Conservation (phyloP, 2,888 invertebrate genomes). For the Nineta flava region DNA sequence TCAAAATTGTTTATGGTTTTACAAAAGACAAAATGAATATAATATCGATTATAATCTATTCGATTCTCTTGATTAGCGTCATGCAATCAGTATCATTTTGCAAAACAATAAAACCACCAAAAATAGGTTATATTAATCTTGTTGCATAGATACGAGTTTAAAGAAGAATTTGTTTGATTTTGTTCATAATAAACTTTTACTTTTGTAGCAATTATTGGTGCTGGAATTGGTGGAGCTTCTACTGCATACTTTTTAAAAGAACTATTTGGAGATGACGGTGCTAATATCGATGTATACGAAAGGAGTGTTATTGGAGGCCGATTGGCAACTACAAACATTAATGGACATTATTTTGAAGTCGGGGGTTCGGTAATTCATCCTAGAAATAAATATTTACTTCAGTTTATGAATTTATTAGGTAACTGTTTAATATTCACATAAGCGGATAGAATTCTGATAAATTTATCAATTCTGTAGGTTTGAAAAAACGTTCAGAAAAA, state of each 20-base stretch:
- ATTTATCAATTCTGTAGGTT: slow-evolving; percentile 17
- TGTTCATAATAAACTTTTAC: neutral
- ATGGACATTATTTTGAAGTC: slow-evolving; percentile 34
- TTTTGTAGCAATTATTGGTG: slow-evolving; percentile 38
- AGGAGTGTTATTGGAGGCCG: slow-evolving; percentile 37
- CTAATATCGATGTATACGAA: slow-evolving; percentile 38
- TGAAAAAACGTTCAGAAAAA: slow-evolving; percentile 17
- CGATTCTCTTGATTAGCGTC: too few relatives aligned
- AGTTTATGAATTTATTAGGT: slow-evolving; percentile 36
- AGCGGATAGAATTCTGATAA: neutral
- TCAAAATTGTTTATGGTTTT: too few relatives aligned
- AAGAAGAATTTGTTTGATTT: too few relatives aligned
- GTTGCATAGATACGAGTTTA: too few relatives aligned
- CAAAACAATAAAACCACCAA: too few relatives aligned
- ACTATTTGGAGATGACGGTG: slow-evolving; percentile 20
- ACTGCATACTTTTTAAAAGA: slow-evolving; percentile 36
- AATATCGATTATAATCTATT: too few relatives aligned
- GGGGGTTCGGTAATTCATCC: slow-evolving; percentile 43
- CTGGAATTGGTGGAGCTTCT: slow-evolving; percentile 43
- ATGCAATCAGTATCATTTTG: too few relatives aligned
- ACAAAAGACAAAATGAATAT: too few relatives aligned
- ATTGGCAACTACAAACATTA: slow-evolving; percentile 30
- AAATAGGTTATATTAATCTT: too few relatives aligned
- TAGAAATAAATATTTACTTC: slow-evolving; percentile 36
- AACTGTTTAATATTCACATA: slow-evolving; percentile 10